These are phyloP conservation scores for Mellivora capensis DNA, from an alignment of 2,113 vertebrate species.

Conservation along the genomic window DNA sequence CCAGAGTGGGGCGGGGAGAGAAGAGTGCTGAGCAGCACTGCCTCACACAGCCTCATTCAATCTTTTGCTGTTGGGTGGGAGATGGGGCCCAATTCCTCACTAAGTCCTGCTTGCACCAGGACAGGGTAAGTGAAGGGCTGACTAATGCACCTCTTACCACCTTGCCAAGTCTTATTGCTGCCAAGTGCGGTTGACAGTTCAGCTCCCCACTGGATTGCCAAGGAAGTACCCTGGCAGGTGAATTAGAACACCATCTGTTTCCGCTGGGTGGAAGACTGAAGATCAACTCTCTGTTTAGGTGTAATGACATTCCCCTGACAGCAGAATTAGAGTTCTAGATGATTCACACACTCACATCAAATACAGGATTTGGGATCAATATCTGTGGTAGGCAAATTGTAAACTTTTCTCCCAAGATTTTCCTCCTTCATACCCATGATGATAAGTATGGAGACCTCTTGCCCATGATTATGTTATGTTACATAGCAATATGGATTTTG, in stretches of 20 bases:
- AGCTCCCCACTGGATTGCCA: neutral
- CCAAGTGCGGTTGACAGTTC: neutral
- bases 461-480: neutral
- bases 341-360: neutral
- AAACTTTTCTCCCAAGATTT: neutral
- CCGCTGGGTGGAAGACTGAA: neutral
- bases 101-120: neutral
- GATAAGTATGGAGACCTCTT: neutral
- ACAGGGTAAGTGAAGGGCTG: neutral
- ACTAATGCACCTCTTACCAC: neutral
- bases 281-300: neutral
- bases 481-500: neutral
- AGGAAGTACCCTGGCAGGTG: too few species aligned
- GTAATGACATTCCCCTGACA: neutral
- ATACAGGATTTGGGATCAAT: neutral
- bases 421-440: neutral
- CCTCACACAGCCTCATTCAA: neutral
- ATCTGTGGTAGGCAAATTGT: neutral
- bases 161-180: neutral
- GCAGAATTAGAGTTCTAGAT: neutral
- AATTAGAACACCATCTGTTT: neutral
- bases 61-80: neutral
- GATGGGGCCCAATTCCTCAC: neutral
- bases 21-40: neutral
- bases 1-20: neutral